Conservation (phyloP, 2,113 vertebrate species). For the Alectura lathami region DNA sequence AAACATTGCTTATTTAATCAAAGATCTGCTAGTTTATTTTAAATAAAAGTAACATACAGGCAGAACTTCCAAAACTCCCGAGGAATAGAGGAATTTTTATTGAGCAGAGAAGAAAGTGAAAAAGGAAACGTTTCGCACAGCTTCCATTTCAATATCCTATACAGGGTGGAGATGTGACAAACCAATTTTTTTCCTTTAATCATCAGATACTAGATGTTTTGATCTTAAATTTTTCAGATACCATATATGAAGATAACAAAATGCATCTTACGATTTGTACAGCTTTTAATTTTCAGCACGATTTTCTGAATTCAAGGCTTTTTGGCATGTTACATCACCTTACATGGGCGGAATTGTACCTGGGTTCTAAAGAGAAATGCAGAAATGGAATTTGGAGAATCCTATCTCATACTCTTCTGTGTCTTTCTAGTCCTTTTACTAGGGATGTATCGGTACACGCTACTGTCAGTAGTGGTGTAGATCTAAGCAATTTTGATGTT, state of each 20-base stretch:
- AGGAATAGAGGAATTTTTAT: neutral
- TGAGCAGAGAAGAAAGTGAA: neutral
- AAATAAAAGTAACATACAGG: neutral
- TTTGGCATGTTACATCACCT: neutral
- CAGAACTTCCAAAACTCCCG: neutral
- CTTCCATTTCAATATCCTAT: neutral
- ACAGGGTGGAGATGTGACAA: neutral
- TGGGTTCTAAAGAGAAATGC: neutral
- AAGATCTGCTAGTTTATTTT: neutral
- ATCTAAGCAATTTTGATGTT: neutral
- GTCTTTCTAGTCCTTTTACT: neutral
- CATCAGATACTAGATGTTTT: neutral
- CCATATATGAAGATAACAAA: neutral
- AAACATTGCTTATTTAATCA: conserved; percentile 21
- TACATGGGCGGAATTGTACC: neutral
- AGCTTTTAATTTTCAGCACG: neutral
- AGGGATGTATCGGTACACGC: neutral
- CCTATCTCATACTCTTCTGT: neutral
- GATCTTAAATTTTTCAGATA: neutral
- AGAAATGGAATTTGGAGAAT: neutral
- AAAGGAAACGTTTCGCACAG: neutral
- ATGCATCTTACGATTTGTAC: neutral
- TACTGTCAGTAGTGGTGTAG: neutral
- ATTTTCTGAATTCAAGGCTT: neutral
- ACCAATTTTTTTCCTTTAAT: neutral